Base-by-base conservation (phyloP, 2,888 invertebrate genomes). In the Polydrusus pterygomalis region DNA sequence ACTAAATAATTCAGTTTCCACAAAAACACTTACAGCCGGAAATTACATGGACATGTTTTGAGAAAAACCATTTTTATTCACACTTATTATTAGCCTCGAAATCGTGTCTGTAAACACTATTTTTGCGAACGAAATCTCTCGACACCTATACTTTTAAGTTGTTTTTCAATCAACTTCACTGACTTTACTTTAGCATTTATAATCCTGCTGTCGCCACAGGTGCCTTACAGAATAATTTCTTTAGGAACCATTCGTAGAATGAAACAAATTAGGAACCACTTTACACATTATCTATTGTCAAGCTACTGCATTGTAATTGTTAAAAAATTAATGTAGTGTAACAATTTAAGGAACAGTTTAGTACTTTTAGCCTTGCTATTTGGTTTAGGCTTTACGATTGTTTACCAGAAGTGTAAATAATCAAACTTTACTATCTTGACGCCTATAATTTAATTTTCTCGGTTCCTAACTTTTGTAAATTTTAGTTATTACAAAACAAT, bases 1-100 rank as follows among this genome's bases (percentile, higher is more conserved):
- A 10, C 51, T 51, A 51, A 54, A 40, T 51, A 64, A 54, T 51
- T 17, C 13, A 10, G 40, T 47, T 51, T 65, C 17, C 54, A 49
- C 63, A 38, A 15, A 68, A 34, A 69, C 70, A 75, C 75, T 75
- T 67, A 75, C 75, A 71, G 54, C 67, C 30, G 51, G 10, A 75
- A 43, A 54, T 71, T 75, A 58, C 58, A 75, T 5, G 75, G 75
- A 47, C 75, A 75, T 0, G 67, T 38, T 38, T 49, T 60, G 30
- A 70, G 68, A n/a, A 68, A 67, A 20, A 75, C 65, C 75, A 75
- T 75, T 17, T 17, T 58, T 17, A 40, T 20, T 13, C 18, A 43
- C 45, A 45, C 20, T 45, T 15, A 11, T 11, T 51, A 20, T 51
- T 11, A 11, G 51, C 10, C 18, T 54, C 9, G 18, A 60, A 60